Evolutionary conservation across 2,797 vertebrate genomes (phyloP).

Genomic region (Sparus aurata): DNA sequence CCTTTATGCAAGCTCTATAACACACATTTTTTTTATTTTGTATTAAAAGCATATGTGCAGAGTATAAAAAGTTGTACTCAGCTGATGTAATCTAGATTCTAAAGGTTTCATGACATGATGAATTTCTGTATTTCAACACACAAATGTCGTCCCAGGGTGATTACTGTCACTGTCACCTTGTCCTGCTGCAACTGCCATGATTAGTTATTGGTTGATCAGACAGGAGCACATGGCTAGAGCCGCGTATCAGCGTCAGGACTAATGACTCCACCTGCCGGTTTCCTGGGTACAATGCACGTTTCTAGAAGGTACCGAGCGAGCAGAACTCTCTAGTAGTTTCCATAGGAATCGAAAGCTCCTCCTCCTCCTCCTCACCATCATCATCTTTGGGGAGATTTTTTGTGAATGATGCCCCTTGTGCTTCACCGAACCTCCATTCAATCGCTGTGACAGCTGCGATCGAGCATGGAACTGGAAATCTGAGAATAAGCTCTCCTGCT

Average conservation of each 20-base stretch:
- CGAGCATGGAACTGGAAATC: background rate
- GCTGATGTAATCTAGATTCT: background rate
- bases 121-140: background rate
- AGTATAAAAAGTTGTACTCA: background rate
- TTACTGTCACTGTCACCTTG: background rate
- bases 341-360: conserved; percentile 24
- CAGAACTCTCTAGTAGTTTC: conserved; percentile 58
- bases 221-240: conserved; percentile 36
- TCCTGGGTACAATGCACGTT: conserved; percentile 47
- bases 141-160: background rate
- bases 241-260: background rate
- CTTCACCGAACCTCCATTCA: background rate
- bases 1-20: background rate
- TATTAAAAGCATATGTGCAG: background rate
- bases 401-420: background rate
- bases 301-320: conserved; percentile 88
- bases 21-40: background rate
- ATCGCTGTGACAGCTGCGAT: background rate
- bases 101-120: background rate
- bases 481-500: background rate
- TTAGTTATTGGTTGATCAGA: conserved; percentile 2
- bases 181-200: background rate
- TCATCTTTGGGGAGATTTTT: background rate
- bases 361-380: conserved; percentile 31
- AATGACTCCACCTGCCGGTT: conserved; percentile 81